A percentile compares a stretch with the other conserved stretches of the same genome.
Evolutionary conservation across 2,113 vertebrate species (phyloP).

Genomic region (Phylloscopus whistleri): DNA sequence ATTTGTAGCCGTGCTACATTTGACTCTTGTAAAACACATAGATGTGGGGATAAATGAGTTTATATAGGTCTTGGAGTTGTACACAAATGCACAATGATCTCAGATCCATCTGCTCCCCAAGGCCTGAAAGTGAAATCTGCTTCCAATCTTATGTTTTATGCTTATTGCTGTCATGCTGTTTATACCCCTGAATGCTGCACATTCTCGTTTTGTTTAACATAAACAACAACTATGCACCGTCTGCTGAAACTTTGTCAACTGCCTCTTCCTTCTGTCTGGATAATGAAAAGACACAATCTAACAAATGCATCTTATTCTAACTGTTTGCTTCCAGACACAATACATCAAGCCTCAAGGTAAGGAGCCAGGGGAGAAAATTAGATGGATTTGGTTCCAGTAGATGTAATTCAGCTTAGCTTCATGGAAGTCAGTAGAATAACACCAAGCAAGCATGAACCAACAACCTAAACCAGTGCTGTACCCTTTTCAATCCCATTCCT

Average conservation of each 20-base stretch:
- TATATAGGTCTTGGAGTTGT: constrained; percentile 46
- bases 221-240: constrained; percentile 68
- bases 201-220: constrained; percentile 70
- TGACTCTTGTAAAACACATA: constrained; percentile 31
- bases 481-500: background rate
- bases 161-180: constrained; percentile 66
- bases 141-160: constrained; percentile 65
- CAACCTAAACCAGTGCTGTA: background rate
- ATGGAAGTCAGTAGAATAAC: background rate
- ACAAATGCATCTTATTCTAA: constrained; percentile 67
- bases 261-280: constrained; percentile 66
- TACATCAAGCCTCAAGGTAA: constrained; percentile 38
- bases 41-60: constrained; percentile 30
- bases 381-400: constrained; percentile 7
- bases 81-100: constrained; percentile 62
- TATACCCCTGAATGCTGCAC: constrained; percentile 61
- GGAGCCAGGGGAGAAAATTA: constrained; percentile 12
- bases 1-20: background rate
- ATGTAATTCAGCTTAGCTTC: background rate
- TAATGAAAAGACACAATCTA: constrained; percentile 62
- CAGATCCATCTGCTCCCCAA: constrained; percentile 62
- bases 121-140: constrained; percentile 64
- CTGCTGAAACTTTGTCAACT: constrained; percentile 68
- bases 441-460: background rate
- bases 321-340: constrained; percentile 52